phyloP scores from a whole-genome alignment of 2,888 invertebrate species.

The Apotomis capreana region DNA sequence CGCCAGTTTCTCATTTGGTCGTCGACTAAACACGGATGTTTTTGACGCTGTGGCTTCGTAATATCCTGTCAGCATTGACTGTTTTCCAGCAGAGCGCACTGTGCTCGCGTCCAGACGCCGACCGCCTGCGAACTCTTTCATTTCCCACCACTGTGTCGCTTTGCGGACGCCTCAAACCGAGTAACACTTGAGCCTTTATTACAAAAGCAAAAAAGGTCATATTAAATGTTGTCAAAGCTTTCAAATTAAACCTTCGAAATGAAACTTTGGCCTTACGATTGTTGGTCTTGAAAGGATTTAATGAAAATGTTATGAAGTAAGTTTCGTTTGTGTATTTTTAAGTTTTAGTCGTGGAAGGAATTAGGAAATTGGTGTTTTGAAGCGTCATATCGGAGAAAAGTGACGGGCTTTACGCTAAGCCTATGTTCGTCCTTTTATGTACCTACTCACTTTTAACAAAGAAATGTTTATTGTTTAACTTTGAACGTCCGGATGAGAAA shows the following conservation, averaged over 20 bases:
- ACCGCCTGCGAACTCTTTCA: conserved; percentile 42
- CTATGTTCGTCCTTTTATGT: too few relatives aligned
- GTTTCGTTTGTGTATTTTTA: conserved; percentile 28
- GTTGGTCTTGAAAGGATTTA: conserved; percentile 40
- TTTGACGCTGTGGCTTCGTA: conserved; percentile 75
- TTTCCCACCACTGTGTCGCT: conserved; percentile 41
- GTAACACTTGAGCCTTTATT: conserved; percentile 70
- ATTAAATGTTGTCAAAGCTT: conserved; percentile 73
- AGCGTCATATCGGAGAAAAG: neutral
- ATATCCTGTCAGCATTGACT: conserved; percentile 78
- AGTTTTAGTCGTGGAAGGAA: conserved; percentile 11
- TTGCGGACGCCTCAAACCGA: conserved; percentile 40
- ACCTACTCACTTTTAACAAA: too few relatives aligned
- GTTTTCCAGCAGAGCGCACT: conserved; percentile 59
- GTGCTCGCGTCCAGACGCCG: conserved; percentile 49
- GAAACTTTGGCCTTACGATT: conserved; percentile 59
- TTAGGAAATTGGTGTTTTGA: conserved; percentile 17
- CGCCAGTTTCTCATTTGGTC: conserved; percentile 77
- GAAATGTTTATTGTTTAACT: too few relatives aligned
- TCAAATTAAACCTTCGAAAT: conserved; percentile 73
- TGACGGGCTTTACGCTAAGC: too few relatives aligned
- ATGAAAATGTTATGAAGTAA: conserved; percentile 40
- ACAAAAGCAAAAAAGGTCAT: conserved; percentile 77
- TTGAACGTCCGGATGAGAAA: too few relatives aligned
- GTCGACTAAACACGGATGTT: conserved; percentile 67